Evolutionary conservation across 2,888 invertebrate species (phyloP).

Genomic region (Pterostichus niger): DNA sequence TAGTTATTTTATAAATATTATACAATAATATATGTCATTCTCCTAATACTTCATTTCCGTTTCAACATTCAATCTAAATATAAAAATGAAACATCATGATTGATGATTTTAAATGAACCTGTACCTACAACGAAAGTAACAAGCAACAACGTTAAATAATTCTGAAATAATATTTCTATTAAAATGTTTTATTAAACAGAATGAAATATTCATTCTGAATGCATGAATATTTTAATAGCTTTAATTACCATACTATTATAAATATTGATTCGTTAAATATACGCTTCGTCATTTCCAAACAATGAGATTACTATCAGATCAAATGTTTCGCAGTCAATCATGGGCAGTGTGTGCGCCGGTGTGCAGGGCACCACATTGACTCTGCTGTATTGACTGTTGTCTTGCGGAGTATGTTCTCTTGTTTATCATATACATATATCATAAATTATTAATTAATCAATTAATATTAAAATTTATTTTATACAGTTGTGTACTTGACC

Average conservation of each 20-base stretch:
- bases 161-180: constrained; percentile 14
- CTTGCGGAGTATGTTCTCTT: too few relatives aligned
- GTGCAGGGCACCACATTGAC: background rate
- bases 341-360: constrained; percentile 5
- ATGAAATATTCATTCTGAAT: constrained; percentile 22
- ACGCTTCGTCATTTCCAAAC: background rate
- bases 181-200: constrained; percentile 34
- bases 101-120: constrained; percentile 4
- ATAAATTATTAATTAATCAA: too few relatives aligned
- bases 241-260: constrained; percentile 12
- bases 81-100: background rate
- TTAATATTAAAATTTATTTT: too few relatives aligned
- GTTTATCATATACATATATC: too few relatives aligned
- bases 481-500: too few relatives aligned
- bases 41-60: constrained; percentile 1
- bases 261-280: constrained; percentile 24
- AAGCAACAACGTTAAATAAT: background rate
- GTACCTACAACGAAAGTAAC: background rate
- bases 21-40: too few relatives aligned
- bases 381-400: background rate
- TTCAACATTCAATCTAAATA: background rate
- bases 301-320: constrained; percentile 19
- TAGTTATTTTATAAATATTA: too few relatives aligned
- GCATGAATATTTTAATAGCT: constrained; percentile 10
- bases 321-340: background rate